Base-by-base conservation (phyloP, 2,113 vertebrate species). In the Herpetotheres cachinnans region DNA sequence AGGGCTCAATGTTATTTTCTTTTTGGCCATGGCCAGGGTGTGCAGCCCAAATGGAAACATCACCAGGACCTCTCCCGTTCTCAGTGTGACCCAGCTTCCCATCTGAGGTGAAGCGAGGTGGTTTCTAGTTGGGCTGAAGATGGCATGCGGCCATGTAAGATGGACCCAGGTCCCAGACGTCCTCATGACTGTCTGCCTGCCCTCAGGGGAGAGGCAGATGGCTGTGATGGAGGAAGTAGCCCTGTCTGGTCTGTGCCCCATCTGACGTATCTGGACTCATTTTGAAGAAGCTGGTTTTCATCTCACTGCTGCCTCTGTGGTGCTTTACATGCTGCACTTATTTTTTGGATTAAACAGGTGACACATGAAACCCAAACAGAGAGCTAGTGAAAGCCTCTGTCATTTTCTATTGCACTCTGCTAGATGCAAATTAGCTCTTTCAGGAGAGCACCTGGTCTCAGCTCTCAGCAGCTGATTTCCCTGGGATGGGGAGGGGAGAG, bases 71-170 rank as follows among this genome's bases (percentile, higher is more conserved):
- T 30, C 8, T 80, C 40, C 38, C 44, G 52, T 44, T 61, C 56
- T 82, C 3, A 7, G 6, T 0, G 0, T 55, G 50, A 81, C 54
- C 32, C 24, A 20, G 30, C 32, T 89, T 59, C 44, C 69, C 25
- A 8, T 27, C n/a, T 1, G 0, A 70, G 55, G n/a, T 54, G 36
- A 32, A 66, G 14, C 0, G 1, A 27, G 25, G 8, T 13, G 6
- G 14, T 56, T 78, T 79, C 40, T 90, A 36, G 7, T 19, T 38
- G 54, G 32, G 49, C 30, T 73, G 38, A 61, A 67, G 59, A 25
- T 50, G 42, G 5, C 44, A 55, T 62, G 40, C 0, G 1, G 16
- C 15, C 0, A 3, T 13, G 20, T 11, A 49, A 36, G 70, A 56
- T 26, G 29, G 40, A 5, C 17, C 5, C 26, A 11, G 24, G 26